These are phyloP conservation scores for Pituophis catenifer DNA, from an alignment of 2,113 vertebrate genomes.

Conservation along the genomic window DNA sequence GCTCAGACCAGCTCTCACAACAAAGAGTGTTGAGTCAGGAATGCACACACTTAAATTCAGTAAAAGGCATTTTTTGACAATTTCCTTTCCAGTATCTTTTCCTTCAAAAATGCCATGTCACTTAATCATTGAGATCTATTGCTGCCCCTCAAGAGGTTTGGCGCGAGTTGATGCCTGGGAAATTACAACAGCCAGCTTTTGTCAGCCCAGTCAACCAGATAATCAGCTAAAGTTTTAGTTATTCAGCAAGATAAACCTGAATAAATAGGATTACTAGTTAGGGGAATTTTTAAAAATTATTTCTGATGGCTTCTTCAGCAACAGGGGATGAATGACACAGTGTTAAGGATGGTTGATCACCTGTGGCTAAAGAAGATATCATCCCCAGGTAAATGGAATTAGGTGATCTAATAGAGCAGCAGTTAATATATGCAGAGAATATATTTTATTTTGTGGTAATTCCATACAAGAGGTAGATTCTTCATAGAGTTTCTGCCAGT, in stretches of 20 bases:
- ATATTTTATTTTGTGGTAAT: neutral
- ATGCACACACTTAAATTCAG: neutral
- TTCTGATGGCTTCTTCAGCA: neutral
- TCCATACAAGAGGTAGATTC: neutral
- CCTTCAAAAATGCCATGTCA: neutral
- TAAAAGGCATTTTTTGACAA: constrained; percentile 4
- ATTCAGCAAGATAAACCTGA: neutral
- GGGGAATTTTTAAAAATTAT: neutral
- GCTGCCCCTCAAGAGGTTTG: neutral
- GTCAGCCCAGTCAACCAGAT: neutral
- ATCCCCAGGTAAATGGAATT: neutral
- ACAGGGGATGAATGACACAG: neutral
- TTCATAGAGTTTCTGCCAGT: neutral
- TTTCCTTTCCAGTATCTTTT: neutral
- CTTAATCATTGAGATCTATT: neutral
- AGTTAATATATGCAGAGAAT: neutral
- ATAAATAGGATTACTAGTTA: neutral
- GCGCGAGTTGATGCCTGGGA: neutral
- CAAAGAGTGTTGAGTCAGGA: neutral
- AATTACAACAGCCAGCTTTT: neutral
- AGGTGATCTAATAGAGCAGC: neutral
- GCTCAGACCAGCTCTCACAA: neutral
- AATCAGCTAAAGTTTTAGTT: neutral
- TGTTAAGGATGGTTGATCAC: neutral
- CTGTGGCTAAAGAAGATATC: neutral